phyloP scores from a whole-genome alignment of 2,797 vertebrate species.

The Danio choprae region DNA sequence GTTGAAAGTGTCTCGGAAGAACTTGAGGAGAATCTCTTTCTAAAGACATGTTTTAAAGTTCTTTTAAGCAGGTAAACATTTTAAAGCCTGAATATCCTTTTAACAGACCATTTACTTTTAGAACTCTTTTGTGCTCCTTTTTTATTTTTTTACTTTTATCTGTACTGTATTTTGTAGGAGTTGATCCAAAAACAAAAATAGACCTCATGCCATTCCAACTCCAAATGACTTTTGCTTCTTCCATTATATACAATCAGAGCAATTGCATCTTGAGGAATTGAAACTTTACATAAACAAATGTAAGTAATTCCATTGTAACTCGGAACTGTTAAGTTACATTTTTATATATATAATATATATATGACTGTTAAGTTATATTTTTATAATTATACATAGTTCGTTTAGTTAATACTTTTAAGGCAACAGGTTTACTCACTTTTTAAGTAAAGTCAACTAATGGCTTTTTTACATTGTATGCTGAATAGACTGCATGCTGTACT shows the following conservation, averaged over 20 bases:
- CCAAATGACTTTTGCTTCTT: neutral
- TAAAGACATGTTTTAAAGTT: slow-evolving; percentile 18
- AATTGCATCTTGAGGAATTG: neutral
- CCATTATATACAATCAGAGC: neutral
- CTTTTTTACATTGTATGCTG: no score
- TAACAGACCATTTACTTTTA: neutral
- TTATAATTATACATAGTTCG: no score
- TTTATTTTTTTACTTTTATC: neutral
- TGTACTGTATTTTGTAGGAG: neutral
- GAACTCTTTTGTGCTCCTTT: neutral
- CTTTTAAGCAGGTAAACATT: neutral
- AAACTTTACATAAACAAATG: no score
- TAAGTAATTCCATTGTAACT: no score
- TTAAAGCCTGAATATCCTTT: neutral
- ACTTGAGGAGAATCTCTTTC: neutral
- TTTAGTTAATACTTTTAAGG: no score
- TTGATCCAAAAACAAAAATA: neutral
- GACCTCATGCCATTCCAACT: neutral
- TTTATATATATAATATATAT: no score
- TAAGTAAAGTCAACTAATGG: no score
- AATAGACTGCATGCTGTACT: neutral
- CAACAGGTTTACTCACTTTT: no score
- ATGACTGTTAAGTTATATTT: no score
- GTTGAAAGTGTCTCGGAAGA: slow-evolving; percentile 6
- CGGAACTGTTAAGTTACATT: no score